Conservation (phyloP, 2,113 vertebrate genomes). For the Erinaceus europaeus region DNA sequence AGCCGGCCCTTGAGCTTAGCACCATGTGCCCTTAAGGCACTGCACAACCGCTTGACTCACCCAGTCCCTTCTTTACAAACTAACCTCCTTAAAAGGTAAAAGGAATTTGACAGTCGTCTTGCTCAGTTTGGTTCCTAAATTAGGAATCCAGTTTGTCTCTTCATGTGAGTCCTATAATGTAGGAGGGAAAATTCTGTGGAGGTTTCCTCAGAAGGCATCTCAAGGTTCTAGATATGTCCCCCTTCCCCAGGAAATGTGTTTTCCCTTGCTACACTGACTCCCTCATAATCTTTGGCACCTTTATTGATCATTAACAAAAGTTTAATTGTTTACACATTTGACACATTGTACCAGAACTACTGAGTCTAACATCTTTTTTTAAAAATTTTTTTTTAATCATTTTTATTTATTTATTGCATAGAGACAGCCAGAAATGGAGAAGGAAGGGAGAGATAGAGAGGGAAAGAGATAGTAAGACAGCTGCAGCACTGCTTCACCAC, state of each 20-base stretch:
- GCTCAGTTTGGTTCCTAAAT: background rate
- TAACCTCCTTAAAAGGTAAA: background rate
- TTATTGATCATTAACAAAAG: background rate
- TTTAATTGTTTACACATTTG: conserved; percentile 35
- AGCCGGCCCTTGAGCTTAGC: no score
- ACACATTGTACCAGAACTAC: background rate
- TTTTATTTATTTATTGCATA: no score
- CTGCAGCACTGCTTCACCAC: no score
- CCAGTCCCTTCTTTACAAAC: no score
- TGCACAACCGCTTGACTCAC: no score
- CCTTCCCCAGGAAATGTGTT: background rate
- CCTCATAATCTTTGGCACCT: background rate
- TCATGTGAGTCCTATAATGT: no score
- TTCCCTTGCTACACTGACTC: background rate
- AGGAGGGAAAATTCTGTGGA: no score
- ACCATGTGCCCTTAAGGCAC: no score
- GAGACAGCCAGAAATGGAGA: no score
- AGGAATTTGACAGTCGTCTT: background rate
- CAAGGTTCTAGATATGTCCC: background rate
- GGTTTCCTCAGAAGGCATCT: background rate
- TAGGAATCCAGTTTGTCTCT: background rate
- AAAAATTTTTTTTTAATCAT: no score
- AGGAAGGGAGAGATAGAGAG: no score
- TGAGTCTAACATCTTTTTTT: conserved; percentile 1
- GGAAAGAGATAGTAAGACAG: no score